phyloP scores from a whole-genome alignment of 2,888 invertebrate species.

The Leptinotarsa peninsularis region DNA sequence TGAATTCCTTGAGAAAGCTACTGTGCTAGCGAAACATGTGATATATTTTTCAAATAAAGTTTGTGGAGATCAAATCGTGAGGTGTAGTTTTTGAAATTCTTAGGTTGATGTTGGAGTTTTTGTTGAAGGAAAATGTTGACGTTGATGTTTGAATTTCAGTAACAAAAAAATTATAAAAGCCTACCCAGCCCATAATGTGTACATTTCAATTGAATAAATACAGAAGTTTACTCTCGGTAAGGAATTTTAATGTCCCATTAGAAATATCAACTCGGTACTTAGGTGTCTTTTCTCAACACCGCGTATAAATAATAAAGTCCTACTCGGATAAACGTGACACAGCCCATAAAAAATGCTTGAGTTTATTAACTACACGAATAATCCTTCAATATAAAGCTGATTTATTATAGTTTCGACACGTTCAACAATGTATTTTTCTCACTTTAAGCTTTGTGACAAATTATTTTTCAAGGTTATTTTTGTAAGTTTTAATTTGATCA shows the following conservation, averaged over 20 bases:
- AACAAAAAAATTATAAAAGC: background rate
- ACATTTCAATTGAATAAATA: conserved; percentile 21
- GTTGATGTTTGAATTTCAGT: background rate
- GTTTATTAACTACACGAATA: conserved; percentile 30
- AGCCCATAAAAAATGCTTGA: conserved; percentile 28
- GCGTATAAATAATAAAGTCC: conserved; percentile 33
- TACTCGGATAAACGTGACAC: conserved; percentile 36
- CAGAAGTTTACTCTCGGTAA: conserved; percentile 18
- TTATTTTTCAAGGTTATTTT: background rate
- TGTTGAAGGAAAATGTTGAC: background rate
- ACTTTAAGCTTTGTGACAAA: conserved; percentile 8
- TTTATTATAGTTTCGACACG: conserved; percentile 28
- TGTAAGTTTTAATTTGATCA: background rate
- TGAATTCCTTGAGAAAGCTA: no score
- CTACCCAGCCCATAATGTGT: background rate
- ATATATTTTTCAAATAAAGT: no score
- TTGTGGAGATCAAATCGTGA: no score
- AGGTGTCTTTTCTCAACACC: conserved; percentile 39
- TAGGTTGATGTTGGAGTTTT: background rate
- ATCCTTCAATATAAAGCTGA: conserved; percentile 35
- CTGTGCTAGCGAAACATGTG: no score
- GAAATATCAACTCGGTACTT: conserved; percentile 39
- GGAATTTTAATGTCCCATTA: conserved; percentile 39
- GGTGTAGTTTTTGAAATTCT: no score
- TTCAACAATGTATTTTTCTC: conserved; percentile 30